These are phyloP conservation scores for Delia radicum DNA, from an alignment of 1,140 invertebrate genomes.

Conservation along the genomic window DNA sequence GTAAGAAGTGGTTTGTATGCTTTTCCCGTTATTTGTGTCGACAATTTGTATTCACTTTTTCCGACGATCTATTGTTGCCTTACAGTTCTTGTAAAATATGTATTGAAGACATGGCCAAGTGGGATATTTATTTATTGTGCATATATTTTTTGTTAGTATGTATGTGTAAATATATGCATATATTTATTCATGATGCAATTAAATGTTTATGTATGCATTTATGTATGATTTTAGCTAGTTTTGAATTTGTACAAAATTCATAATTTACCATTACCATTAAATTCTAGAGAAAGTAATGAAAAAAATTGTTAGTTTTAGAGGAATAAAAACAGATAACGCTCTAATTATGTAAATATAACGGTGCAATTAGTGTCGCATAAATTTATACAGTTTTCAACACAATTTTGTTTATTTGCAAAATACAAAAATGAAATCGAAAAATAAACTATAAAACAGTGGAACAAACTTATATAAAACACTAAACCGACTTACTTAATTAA, in stretches of 20 bases:
- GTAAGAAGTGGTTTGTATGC: too few species aligned
- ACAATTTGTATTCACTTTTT: too few species aligned
- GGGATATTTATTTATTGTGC: too few species aligned
- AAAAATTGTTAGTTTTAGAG: neutral
- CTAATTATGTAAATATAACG: constrained; percentile 19
- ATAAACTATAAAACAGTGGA: too few species aligned
- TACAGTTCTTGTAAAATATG: too few species aligned
- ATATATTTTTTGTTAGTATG: too few species aligned
- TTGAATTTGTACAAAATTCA: neutral
- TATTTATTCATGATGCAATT: neutral
- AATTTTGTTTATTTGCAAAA: neutral
- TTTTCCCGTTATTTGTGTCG: too few species aligned
- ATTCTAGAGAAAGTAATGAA: neutral
- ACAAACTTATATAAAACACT: too few species aligned
- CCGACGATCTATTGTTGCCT: too few species aligned
- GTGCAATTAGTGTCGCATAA: constrained; percentile 16
- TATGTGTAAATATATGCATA: neutral
- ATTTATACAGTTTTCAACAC: neutral
- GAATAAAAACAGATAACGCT: neutral
- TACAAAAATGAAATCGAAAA: neutral
- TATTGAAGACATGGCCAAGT: too few species aligned
- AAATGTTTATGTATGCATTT: neutral
- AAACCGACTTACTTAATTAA: too few species aligned
- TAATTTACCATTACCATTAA: constrained; percentile 2
- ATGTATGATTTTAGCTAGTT: neutral